Percentiles rank a stretch among this genome's conserved stretches.
These are phyloP conservation scores for Drosophila littoralis DNA, from an alignment of 1,140 invertebrate genomes.

Conservation along the genomic window DNA sequence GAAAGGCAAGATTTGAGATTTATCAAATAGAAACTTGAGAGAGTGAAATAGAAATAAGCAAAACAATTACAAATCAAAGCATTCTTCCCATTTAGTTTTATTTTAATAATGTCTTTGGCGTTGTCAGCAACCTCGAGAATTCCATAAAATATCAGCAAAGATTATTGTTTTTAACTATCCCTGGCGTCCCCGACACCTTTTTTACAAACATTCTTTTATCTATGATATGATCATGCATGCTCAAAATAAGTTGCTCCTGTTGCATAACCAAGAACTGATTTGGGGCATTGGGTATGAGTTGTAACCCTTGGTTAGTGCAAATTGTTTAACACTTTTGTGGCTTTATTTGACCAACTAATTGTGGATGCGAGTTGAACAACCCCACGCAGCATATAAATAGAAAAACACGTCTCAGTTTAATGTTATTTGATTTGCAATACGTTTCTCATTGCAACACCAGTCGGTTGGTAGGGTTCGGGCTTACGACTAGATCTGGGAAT, in stretches of 20 bases:
- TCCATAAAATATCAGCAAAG: too few relatives aligned
- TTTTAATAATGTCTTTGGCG: too few relatives aligned
- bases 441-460: constrained; percentile 77
- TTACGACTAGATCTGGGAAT: neutral
- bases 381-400: constrained; percentile 27
- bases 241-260: neutral
- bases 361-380: constrained; percentile 50
- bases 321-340: constrained; percentile 79
- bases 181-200: too few relatives aligned
- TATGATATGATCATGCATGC: neutral
- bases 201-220: neutral
- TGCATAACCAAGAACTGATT: neutral
- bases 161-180: too few relatives aligned
- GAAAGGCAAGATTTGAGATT: too few relatives aligned
- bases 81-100: too few relatives aligned
- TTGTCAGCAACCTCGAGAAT: too few relatives aligned
- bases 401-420: constrained; percentile 72
- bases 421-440: constrained; percentile 83
- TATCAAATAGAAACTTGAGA: too few relatives aligned
- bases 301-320: constrained; percentile 73
- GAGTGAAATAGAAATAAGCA: too few relatives aligned
- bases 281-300: constrained; percentile 16
- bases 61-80: too few relatives aligned
- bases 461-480: constrained; percentile 19
- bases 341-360: constrained; percentile 83